Evolutionary conservation across 1,140 invertebrate species (phyloP).

Genomic region (Atta colombica): DNA sequence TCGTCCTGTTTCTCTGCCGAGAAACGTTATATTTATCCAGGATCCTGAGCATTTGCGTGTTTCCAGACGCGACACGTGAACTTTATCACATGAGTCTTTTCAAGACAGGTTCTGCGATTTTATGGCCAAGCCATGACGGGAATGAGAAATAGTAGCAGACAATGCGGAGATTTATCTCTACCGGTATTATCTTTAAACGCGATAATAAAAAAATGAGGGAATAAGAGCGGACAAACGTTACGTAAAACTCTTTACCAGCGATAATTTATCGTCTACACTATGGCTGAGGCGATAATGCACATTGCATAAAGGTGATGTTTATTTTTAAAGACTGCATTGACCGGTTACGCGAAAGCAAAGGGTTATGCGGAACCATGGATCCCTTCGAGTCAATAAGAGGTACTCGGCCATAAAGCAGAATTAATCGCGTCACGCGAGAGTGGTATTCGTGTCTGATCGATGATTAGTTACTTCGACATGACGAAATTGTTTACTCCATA

Average conservation of each 20-base stretch:
- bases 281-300: background rate
- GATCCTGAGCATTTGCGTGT: constrained; percentile 20
- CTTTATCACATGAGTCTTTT: constrained; percentile 28
- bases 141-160: background rate
- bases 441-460: constrained; percentile 42
- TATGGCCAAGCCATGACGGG: background rate
- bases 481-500: constrained; percentile 6
- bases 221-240: constrained; percentile 1
- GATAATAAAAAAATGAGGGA: background rate
- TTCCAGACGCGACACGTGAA: constrained; percentile 28
- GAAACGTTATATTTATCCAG: constrained; percentile 39
- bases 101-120: constrained; percentile 8
- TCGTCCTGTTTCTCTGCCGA: constrained; percentile 19
- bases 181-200: constrained; percentile 2
- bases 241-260: constrained; percentile 38
- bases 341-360: constrained; percentile 54
- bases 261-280: constrained; percentile 26
- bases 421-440: constrained; percentile 50
- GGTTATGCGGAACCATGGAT: constrained; percentile 50
- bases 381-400: constrained; percentile 17
- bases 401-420: constrained; percentile 53
- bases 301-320: constrained; percentile 54
- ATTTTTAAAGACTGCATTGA: constrained; percentile 56
- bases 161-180: constrained; percentile 42
- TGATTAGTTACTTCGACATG: constrained; percentile 16